These are phyloP conservation scores for Crypturellus tataupa DNA, from an alignment of 2,797 vertebrate species.

Conservation along the genomic window DNA sequence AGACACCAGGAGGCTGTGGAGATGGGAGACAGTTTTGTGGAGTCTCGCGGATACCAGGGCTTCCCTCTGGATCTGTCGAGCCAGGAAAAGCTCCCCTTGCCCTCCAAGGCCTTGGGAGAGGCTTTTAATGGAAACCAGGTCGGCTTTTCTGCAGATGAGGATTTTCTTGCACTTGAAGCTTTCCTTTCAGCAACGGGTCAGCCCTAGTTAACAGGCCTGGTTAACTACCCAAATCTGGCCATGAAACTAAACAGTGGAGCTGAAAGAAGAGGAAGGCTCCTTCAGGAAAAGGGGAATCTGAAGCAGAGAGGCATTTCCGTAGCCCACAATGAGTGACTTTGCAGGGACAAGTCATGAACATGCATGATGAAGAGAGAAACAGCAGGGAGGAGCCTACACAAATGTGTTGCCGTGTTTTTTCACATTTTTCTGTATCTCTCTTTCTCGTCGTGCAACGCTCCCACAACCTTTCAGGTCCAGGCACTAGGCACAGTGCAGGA, in stretches of 20 bases:
- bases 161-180: neutral
- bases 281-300: neutral
- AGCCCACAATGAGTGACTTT: neutral
- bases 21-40: slow-evolving; percentile 39
- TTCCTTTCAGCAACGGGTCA: neutral
- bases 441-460: neutral
- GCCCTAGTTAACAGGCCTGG: neutral
- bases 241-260: neutral
- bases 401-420: neutral
- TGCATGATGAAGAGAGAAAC: neutral
- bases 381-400: neutral
- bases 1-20: slow-evolving; percentile 53
- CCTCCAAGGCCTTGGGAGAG: neutral
- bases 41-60: neutral
- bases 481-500: neutral
- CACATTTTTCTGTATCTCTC: neutral
- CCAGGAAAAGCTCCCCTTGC: neutral
- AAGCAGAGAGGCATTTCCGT: neutral
- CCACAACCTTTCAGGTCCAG: neutral
- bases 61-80: neutral
- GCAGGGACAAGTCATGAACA: neutral
- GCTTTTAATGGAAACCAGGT: fast-evolving
- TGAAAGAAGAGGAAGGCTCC: neutral
- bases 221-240: neutral
- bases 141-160: fast-evolving